phyloP scores from a whole-genome alignment of 2,888 invertebrate genomes.

The Mesorhabditis belari region DNA sequence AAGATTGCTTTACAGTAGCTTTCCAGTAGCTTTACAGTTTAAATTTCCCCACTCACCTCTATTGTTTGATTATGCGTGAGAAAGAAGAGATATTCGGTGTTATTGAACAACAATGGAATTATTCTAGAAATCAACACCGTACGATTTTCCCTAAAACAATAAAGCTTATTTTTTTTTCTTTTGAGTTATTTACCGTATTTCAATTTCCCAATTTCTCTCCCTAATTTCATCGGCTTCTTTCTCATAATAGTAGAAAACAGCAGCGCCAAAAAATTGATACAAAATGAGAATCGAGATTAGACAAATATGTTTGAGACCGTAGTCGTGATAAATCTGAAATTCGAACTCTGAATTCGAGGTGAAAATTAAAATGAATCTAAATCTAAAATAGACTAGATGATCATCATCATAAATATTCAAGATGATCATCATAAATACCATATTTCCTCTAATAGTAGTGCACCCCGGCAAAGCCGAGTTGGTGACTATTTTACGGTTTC shows the following conservation, averaged over 20 bases:
- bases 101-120: slow-evolving; percentile 44
- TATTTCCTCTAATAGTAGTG: too few species aligned
- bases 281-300: slow-evolving; percentile 28
- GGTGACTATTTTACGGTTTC: too few species aligned
- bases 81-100: slow-evolving; percentile 41
- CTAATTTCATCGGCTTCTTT: slow-evolving; percentile 25
- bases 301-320: slow-evolving; percentile 38
- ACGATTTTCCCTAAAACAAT: slow-evolving; percentile 18
- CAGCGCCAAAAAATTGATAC: slow-evolving; percentile 40
- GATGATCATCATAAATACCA: too few species aligned
- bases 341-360: background rate
- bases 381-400: background rate
- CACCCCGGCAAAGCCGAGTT: too few species aligned
- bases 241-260: slow-evolving; percentile 36
- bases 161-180: background rate
- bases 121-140: slow-evolving; percentile 30
- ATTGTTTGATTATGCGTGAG: slow-evolving; percentile 30
- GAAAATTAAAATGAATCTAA: too few species aligned
- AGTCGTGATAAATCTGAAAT: slow-evolving; percentile 36
- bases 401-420: too few species aligned
- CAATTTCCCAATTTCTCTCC: slow-evolving; percentile 22
- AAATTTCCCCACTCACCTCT: slow-evolving; percentile 9
- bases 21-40: background rate
- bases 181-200: background rate
- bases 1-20: too few species aligned